These are phyloP conservation scores for Trachelus tabidus DNA, from an alignment of 2,888 invertebrate species.

Conservation along the genomic window DNA sequence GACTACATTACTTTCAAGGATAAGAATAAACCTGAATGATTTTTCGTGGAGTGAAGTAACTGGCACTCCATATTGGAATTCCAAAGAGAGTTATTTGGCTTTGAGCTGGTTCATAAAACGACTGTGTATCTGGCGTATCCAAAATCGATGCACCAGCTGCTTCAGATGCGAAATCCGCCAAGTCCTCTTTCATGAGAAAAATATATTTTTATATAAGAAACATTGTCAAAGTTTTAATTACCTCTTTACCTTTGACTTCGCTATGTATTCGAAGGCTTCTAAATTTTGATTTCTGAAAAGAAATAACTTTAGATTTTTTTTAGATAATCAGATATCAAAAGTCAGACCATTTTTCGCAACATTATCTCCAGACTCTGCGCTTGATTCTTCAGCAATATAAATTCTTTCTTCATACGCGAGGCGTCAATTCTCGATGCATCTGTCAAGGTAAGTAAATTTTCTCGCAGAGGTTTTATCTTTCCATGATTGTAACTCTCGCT, in stretches of 20 bases:
- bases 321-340: neutral
- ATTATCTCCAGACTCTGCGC: slow-evolving; percentile 36
- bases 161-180: slow-evolving; percentile 57
- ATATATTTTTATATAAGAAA: neutral
- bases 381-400: slow-evolving; percentile 36
- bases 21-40: slow-evolving; percentile 45
- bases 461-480: neutral
- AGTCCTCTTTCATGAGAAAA: slow-evolving; percentile 26
- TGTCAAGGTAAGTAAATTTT: slow-evolving; percentile 21
- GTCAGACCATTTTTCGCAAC: slow-evolving; percentile 38
- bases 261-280: neutral
- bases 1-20: neutral
- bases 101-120: slow-evolving; percentile 36
- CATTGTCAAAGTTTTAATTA: neutral
- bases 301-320: neutral
- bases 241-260: neutral
- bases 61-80: slow-evolving; percentile 47
- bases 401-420: slow-evolving; percentile 28
- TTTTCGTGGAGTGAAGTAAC: slow-evolving; percentile 51
- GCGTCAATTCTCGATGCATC: slow-evolving; percentile 23
- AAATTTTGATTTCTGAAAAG: neutral
- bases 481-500: slow-evolving; percentile 5
- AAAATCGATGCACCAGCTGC: slow-evolving; percentile 50
- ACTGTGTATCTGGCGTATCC: slow-evolving; percentile 54
- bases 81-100: slow-evolving; percentile 44